A percentile compares a stretch with the other conserved stretches of the same genome.
phyloP scores from a whole-genome alignment of 2,888 invertebrate genomes.

The Torymus auratus region DNA sequence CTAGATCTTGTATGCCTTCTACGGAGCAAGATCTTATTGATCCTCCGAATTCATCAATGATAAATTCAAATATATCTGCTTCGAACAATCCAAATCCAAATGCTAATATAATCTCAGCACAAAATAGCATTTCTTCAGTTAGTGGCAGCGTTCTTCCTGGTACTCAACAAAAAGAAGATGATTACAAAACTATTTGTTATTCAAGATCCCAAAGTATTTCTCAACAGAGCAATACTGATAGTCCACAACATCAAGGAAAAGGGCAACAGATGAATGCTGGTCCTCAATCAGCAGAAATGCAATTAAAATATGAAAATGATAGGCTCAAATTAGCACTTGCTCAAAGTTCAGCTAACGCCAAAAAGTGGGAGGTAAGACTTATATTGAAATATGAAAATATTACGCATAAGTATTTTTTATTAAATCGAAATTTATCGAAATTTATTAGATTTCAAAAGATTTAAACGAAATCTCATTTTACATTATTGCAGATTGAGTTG shows the following conservation, averaged over 20 bases:
- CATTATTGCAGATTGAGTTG: constrained; percentile 83
- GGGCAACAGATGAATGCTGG: constrained; percentile 66
- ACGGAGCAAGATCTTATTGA: constrained; percentile 78
- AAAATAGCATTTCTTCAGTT: constrained; percentile 74
- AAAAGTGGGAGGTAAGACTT: constrained; percentile 90
- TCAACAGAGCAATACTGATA: constrained; percentile 78
- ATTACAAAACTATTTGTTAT: constrained; percentile 73
- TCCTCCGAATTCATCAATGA: constrained; percentile 79
- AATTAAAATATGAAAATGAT: constrained; percentile 98
- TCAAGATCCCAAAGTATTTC: constrained; percentile 74
- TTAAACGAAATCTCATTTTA: neutral
- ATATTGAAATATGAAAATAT: no score
- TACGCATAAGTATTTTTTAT: no score
- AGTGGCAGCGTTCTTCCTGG: constrained; percentile 75
- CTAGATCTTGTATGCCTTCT: constrained; percentile 80
- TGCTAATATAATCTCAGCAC: constrained; percentile 74
- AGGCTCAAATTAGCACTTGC: constrained; percentile 95
- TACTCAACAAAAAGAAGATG: constrained; percentile 71
- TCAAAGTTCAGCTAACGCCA: constrained; percentile 98
- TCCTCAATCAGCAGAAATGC: constrained; percentile 83
- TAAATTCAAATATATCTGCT: constrained; percentile 75
- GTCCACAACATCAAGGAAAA: constrained; percentile 82
- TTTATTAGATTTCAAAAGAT: neutral
- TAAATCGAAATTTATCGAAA: no score
- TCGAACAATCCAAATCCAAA: constrained; percentile 75